Percentiles rank a stretch among this genome's conserved stretches.
Conservation (phyloP, 1,140 invertebrate genomes). For the Sinonovacula constricta region DNA sequence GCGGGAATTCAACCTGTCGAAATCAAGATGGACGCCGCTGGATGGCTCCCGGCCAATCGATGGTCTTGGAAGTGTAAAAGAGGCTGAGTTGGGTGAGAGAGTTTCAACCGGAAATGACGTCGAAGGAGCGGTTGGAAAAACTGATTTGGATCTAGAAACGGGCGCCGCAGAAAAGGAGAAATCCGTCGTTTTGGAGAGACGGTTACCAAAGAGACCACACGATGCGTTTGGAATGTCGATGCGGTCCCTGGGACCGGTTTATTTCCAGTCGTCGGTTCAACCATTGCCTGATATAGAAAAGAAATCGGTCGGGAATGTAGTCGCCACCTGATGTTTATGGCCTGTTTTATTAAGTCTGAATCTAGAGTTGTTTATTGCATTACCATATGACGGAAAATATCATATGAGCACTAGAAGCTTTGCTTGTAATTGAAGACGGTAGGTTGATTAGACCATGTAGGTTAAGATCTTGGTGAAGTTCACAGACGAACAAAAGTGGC, state of each 20-base stretch:
- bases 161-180: conserved; percentile 6
- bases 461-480: too few species aligned
- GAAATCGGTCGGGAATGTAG: too few species aligned
- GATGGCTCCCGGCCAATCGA: not conserved
- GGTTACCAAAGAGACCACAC: not conserved
- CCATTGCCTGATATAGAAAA: too few species aligned
- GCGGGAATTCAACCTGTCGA: conserved; percentile 31
- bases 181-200: conserved; percentile 21
- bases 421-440: too few species aligned
- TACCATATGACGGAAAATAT: too few species aligned
- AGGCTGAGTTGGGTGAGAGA: not conserved
- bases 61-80: not conserved
- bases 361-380: too few species aligned
- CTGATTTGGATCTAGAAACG: not conserved
- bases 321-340: too few species aligned
- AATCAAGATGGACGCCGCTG: not conserved
- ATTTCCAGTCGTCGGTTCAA: conserved; percentile 47
- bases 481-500: too few species aligned
- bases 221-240: conserved; percentile 38
- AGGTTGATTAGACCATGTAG: too few species aligned
- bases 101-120: not conserved
- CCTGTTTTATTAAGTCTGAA: too few species aligned
- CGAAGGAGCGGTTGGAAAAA: not conserved
- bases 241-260: conserved; percentile 42
- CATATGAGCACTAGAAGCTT: too few species aligned